Base-by-base conservation (phyloP, 2,113 vertebrate genomes). In the Prinia subflava region DNA sequence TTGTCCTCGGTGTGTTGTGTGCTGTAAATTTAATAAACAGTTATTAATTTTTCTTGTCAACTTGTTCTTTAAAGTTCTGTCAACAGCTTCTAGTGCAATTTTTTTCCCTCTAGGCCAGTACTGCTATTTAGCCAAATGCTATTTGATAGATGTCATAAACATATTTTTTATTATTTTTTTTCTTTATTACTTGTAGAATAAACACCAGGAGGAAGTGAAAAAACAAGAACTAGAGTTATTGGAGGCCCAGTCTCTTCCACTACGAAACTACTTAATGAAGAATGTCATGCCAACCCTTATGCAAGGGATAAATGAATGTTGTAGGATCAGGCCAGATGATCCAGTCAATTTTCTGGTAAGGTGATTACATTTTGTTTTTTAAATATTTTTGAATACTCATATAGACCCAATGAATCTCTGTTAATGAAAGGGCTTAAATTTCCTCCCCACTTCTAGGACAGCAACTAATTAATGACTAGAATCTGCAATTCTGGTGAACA, bases 341-440 rank as follows among this genome's bases (percentile, higher is more conserved):
- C 99, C 99, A 0, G 95, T 99, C 2, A 98, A 99, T 94, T 99
- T 99, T 96, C 97, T 99, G 99, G 99, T 99, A 98, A 97, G 94
- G 6, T 9, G 56, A 55, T 70, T 28, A 31, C 7, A 4, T 59
- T 53, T 82, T 42, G 44, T 68, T 67, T 84, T 75, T 59, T 39
- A 49, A 71, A 52, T 62, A 56, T 22, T 17, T 92, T 90, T 91
- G 25, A 59, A 60, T 39, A 65, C 46, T 78, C 15, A 44, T 1
- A 1, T 49, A 75, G 33, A 83, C 37, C 4, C 16, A 35, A 35
- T 80, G 9, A 57, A 80, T 49, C 17, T 89, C 52, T 62, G 15
- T n/a, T 65, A 84, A 55, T 6, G 5, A 35, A 57, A 75, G 15
- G 37, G 44, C 10, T 67, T 46, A 47, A 59, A 74, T 74, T 83